These are phyloP conservation scores for Protophormia terraenovae DNA, from an alignment of 2,888 invertebrate genomes.

Conservation along the genomic window DNA sequence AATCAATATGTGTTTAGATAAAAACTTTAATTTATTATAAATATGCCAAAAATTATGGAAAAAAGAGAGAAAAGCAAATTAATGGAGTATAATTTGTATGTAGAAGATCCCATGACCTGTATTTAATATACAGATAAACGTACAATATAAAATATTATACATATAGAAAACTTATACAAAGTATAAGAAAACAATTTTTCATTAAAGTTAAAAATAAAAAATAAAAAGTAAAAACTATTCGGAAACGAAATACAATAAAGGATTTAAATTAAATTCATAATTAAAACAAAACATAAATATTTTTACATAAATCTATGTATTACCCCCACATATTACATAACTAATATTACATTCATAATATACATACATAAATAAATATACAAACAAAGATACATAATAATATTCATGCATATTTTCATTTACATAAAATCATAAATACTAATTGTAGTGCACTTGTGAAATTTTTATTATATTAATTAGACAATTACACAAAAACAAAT, in stretches of 20 bases:
- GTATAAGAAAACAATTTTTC: background rate
- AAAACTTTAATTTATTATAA: constrained; percentile 61
- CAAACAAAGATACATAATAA: constrained; percentile 71
- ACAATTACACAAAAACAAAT: background rate
- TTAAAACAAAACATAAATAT: background rate
- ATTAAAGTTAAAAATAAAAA: background rate
- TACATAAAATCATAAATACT: constrained; percentile 47
- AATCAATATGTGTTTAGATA: constrained; percentile 69
- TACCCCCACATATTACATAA: background rate
- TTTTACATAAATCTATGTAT: background rate
- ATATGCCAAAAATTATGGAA: constrained; percentile 49
- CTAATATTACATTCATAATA: constrained; percentile 17
- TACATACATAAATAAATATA: constrained; percentile 49
- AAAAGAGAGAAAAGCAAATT: constrained; percentile 5
- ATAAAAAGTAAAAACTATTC: background rate
- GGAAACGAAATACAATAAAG: background rate
- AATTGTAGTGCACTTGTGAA: constrained; percentile 54
- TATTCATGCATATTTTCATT: constrained; percentile 17
- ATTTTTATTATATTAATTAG: constrained; percentile 25
- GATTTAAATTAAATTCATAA: constrained; percentile 1
- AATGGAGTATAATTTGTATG: constrained; percentile 71
- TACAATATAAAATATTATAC: background rate
- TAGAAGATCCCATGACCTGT: constrained; percentile 73
- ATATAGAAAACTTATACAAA: constrained; percentile 13
- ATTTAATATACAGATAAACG: constrained; percentile 45